A percentile compares a stretch with the other conserved stretches of the same genome.
These are phyloP conservation scores for Bombylius major DNA, from an alignment of 2,888 invertebrate genomes.

Conservation along the genomic window DNA sequence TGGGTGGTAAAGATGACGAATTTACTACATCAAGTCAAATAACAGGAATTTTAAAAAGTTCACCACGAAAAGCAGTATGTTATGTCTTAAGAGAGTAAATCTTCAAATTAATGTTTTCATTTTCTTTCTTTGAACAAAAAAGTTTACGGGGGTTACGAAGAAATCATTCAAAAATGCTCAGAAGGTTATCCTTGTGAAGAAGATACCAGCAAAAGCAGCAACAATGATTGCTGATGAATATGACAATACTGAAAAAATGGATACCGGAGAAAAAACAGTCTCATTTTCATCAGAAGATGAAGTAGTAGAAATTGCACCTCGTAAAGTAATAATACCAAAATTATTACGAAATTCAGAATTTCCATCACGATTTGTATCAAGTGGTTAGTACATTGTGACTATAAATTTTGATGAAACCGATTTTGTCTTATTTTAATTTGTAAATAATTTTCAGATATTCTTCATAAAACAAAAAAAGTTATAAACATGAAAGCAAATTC, in stretches of 20 bases:
- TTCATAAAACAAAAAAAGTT: constrained; percentile 28
- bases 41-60: constrained; percentile 31
- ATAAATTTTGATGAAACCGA: constrained; percentile 7
- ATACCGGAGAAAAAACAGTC: constrained; percentile 29
- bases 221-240: constrained; percentile 20
- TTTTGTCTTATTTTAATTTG: background rate
- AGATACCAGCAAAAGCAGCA: constrained; percentile 30
- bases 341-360: constrained; percentile 16
- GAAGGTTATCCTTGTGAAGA: constrained; percentile 33
- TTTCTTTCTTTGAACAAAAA: background rate
- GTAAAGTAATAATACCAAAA: constrained; percentile 17
- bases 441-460: constrained; percentile 16
- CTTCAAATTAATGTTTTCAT: too few relatives aligned
- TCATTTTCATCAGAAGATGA: constrained; percentile 36
- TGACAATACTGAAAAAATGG: constrained; percentile 16
- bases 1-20: constrained; percentile 25
- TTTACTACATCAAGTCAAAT: constrained; percentile 8
- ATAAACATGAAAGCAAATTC: constrained; percentile 28
- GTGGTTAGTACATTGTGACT: constrained; percentile 10
- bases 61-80: constrained; percentile 12
- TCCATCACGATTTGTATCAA: constrained; percentile 25
- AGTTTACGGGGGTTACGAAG: constrained; percentile 2
- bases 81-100: too few relatives aligned
- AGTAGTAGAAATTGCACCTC: constrained; percentile 32
- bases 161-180: constrained; percentile 19